A percentile compares a stretch with the other conserved stretches of the same genome.
Evolutionary conservation across 2,888 invertebrate genomes (phyloP).

Genomic region (Xylocampa areola): DNA sequence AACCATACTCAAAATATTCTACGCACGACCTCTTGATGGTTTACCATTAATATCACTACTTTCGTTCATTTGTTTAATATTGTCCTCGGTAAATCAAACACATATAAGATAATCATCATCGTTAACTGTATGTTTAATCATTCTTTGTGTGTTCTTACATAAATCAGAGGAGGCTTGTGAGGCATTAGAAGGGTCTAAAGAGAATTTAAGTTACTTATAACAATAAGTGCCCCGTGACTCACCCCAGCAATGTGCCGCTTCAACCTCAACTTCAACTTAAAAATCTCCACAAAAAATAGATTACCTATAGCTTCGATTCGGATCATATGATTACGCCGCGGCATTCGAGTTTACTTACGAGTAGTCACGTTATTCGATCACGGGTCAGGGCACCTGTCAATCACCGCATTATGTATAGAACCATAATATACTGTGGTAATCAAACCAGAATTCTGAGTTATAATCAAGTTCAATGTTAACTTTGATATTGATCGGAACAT

Average conservation of each 20-base stretch:
- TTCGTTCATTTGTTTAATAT: constrained; percentile 63
- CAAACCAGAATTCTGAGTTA: constrained; percentile 45
- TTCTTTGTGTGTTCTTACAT: constrained; percentile 2
- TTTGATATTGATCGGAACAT: constrained; percentile 44
- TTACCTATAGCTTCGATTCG: constrained; percentile 30
- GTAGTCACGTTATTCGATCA: constrained; percentile 32
- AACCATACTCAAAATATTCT: constrained; percentile 67
- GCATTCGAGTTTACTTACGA: constrained; percentile 36
- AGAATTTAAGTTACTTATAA: too few relatives aligned
- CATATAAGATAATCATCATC: constrained; percentile 29
- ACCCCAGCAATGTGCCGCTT: neutral
- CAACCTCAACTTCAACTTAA: neutral
- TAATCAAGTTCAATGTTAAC: constrained; percentile 51
- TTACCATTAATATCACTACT: constrained; percentile 67
- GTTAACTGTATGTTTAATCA: constrained; percentile 16
- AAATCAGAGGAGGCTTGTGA: neutral
- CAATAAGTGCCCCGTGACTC: neutral
- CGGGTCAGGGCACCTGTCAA: constrained; percentile 46
- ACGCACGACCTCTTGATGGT: constrained; percentile 70
- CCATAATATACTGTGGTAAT: constrained; percentile 45
- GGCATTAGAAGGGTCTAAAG: neutral
- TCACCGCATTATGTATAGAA: constrained; percentile 40
- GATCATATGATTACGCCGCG: constrained; percentile 36
- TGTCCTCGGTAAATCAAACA: constrained; percentile 56
- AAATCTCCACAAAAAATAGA: constrained; percentile 33